phyloP scores from a whole-genome alignment of 2,797 vertebrate species.

The Rhynchonycteris naso region DNA sequence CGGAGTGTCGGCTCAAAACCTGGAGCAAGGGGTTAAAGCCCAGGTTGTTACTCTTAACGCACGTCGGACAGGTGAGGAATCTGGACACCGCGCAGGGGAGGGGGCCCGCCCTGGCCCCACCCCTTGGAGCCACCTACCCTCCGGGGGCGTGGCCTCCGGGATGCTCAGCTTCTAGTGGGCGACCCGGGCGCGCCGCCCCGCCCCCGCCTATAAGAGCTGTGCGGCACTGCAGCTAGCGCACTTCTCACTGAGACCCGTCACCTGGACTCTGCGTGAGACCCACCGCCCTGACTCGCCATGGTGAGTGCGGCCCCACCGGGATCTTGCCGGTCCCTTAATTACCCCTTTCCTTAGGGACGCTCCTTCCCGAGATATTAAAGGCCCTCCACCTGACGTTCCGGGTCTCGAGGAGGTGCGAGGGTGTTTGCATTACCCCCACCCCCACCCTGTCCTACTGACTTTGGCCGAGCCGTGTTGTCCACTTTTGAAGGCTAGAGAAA shows the following conservation, averaged over 20 bases:
- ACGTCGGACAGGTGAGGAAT: constrained; percentile 48
- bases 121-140: not conserved
- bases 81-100: rapidly evolving
- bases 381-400: not conserved
- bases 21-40: not conserved
- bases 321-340: not conserved
- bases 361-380: not conserved
- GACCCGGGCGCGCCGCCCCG: not conserved
- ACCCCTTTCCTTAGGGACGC: not conserved
- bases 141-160: constrained; percentile 47
- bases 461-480: not conserved
- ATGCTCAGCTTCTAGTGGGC: not conserved
- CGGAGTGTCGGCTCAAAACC: not conserved
- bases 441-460: constrained; percentile 23
- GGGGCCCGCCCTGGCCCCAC: not conserved
- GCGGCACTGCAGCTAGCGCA: constrained; percentile 77
- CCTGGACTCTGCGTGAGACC: constrained; percentile 83
- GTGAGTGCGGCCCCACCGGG: constrained; percentile 68
- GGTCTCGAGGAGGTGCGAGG: constrained; percentile 8
- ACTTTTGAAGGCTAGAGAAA: constrained; percentile 5
- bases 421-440: not conserved
- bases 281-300: constrained; percentile 70
- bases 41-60: not conserved
- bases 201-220: constrained; percentile 69
- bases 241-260: constrained; percentile 84